A percentile compares a stretch with the other conserved stretches of the same genome.
Conservation (phyloP, 2,113 vertebrate species). For the Numida meleagris region DNA sequence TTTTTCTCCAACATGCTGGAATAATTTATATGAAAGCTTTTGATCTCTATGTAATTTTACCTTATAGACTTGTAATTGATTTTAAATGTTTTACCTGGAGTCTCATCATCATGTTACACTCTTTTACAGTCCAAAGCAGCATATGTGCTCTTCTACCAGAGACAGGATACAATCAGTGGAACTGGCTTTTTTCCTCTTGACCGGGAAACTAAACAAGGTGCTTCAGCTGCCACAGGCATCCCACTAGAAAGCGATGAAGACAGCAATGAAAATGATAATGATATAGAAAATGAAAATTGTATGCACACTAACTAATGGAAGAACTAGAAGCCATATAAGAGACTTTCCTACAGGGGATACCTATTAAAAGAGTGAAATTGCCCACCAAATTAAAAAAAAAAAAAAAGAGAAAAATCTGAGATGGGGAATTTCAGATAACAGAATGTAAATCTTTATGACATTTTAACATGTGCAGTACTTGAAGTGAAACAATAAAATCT, state of each 20-base stretch:
- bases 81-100: background rate
- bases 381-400: conserved; percentile 78
- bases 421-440: conserved; percentile 82
- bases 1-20: background rate
- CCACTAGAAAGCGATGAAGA: conserved; percentile 86
- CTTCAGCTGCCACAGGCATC: conserved; percentile 83
- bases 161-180: conserved; percentile 93
- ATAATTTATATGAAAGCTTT: background rate
- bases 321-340: conserved; percentile 89
- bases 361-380: conserved; percentile 70
- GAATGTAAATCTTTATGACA: conserved; percentile 84
- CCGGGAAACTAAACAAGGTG: conserved; percentile 86
- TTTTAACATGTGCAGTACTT: conserved; percentile 86
- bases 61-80: background rate
- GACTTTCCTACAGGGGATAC: conserved; percentile 76
- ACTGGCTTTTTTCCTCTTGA: conserved; percentile 96
- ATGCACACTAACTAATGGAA: conserved; percentile 94
- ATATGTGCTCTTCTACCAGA: conserved; percentile 98
- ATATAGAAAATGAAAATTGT: conserved; percentile 87
- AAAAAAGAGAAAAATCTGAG: conserved; percentile 74
- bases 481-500: conserved; percentile 84
- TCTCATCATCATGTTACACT: background rate
- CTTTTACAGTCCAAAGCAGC: conserved; percentile 93
- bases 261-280: conserved; percentile 85
- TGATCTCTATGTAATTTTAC: background rate